Evolutionary conservation across 1,140 invertebrate genomes (phyloP), one percentile per base, ranked within the genome.

Genomic region (Solenopsis fugax): DNA sequence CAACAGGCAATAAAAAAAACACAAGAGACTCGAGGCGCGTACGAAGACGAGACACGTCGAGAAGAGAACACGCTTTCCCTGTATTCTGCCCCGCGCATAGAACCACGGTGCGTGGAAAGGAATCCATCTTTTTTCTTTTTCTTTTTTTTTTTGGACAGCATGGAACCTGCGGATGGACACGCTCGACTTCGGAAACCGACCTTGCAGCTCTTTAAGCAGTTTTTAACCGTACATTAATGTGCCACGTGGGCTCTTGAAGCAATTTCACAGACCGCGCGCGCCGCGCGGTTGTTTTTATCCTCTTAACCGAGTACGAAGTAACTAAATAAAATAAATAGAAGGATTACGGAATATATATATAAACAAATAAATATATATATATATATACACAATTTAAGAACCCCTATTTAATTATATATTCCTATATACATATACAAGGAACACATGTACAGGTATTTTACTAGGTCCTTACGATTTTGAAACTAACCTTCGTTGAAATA

Each of bases 381-480:
- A 92, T 89, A 93, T 92, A 92, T 89, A 88, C 56, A 87, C 72
- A 82, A 85, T 82, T 82, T 90, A 76, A 91, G 88, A 86, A 82
- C 7, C 4, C 89, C 76, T 88, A 91, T 90, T 90, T 91, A 91
- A 91, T 90, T 93, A 91, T 92, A 93, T 91, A 93, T 93, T 93
- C 88, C 87, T 91, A 92, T 87, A 90, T 82, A 92, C 85, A 76
- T 62, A 86, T 62, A 90, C 90, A 89, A 87, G 90, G 65, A 87
- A 78, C 84, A 91, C 87, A 90, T 91, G 86, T 91, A 91, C 90
- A 91, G 90, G 89, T 91, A 91, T 91, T 91, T 91, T 91, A 89
- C 56, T 90, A 91, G 86, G 71, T 77, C 64, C 72, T 69, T 45
- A 71, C 64, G 50, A 88, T 56, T 71, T 37, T 58, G 37, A 72